A percentile compares a stretch with the other conserved stretches of the same genome.
Evolutionary conservation across 2,888 invertebrate genomes (phyloP).

Genomic region (Aporophyla nigra): DNA sequence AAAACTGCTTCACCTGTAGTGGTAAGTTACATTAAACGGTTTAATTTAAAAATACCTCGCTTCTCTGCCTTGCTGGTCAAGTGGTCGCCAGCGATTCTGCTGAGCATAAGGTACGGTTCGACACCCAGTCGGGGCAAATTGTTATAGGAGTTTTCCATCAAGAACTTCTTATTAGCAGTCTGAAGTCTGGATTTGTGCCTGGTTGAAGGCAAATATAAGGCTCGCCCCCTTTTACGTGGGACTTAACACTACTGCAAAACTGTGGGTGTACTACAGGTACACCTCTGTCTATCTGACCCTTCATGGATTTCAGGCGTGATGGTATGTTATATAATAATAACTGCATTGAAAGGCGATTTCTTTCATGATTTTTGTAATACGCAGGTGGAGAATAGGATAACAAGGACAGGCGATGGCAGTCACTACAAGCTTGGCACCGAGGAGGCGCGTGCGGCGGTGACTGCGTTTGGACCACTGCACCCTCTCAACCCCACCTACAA

Average conservation of each 20-base stretch:
- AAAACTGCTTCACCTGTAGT: conserved; percentile 86
- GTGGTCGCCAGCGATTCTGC: neutral
- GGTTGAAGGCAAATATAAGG: neutral
- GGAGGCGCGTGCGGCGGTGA: conserved; percentile 76
- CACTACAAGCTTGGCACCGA: conserved; percentile 89
- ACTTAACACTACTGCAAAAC: neutral
- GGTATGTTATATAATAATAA: neutral
- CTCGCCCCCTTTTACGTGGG: no score
- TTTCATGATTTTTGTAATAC: conserved; percentile 23
- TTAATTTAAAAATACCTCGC: neutral
- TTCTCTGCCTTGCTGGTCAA: neutral
- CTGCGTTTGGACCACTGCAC: conserved; percentile 80
- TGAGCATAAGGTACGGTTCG: neutral
- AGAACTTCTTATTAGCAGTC: neutral
- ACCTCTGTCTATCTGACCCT: neutral
- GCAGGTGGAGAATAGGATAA: conserved; percentile 90
- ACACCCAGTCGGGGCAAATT: neutral
- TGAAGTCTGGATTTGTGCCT: neutral
- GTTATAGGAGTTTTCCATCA: neutral
- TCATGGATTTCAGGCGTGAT: neutral
- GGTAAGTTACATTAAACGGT: conserved; percentile 69
- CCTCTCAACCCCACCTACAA: conserved; percentile 85
- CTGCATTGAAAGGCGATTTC: neutral
- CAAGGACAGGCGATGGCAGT: conserved; percentile 92
- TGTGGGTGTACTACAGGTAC: neutral